Evolutionary conservation across 2,797 vertebrate species (phyloP).

Genomic region (Poeciliopsis gracilis): DNA sequence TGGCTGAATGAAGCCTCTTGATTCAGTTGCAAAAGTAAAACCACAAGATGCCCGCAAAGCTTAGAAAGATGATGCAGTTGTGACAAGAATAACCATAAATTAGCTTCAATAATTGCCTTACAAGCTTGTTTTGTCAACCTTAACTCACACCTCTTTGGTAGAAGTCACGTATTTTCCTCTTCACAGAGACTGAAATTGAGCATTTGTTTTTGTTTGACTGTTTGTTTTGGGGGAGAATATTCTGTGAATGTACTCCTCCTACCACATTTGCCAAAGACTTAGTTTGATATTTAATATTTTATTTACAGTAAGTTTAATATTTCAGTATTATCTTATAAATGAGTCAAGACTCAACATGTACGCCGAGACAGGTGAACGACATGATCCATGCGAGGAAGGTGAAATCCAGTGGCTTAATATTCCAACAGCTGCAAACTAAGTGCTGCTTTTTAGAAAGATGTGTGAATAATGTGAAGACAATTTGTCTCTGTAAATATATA

Average conservation of each 20-base stretch:
- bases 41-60: slow-evolving; percentile 76
- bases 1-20: slow-evolving; percentile 44
- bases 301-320: slow-evolving; percentile 93
- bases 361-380: slow-evolving; percentile 83
- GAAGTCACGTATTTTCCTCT: slow-evolving; percentile 47
- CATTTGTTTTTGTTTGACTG: slow-evolving; percentile 39
- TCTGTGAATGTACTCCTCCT: slow-evolving; percentile 89
- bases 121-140: slow-evolving; percentile 63
- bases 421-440: slow-evolving; percentile 88
- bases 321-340: slow-evolving; percentile 93
- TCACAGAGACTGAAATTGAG: slow-evolving; percentile 58
- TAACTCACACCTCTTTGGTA: slow-evolving; percentile 62
- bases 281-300: slow-evolving; percentile 93
- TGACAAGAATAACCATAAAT: slow-evolving; percentile 61
- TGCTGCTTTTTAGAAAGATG: slow-evolving; percentile 97
- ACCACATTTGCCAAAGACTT: slow-evolving; percentile 96
- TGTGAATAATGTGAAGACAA: slow-evolving; percentile 98
- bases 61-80: slow-evolving; percentile 68
- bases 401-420: slow-evolving; percentile 88
- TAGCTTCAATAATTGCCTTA: slow-evolving; percentile 80
- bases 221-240: slow-evolving; percentile 76
- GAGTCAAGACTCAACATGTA: slow-evolving; percentile 86
- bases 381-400: slow-evolving; percentile 78
- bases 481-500: slow-evolving; percentile 93
- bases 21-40: slow-evolving; percentile 37